Base-by-base conservation (phyloP, 2,888 invertebrate genomes). In the Lasius platythorax region DNA sequence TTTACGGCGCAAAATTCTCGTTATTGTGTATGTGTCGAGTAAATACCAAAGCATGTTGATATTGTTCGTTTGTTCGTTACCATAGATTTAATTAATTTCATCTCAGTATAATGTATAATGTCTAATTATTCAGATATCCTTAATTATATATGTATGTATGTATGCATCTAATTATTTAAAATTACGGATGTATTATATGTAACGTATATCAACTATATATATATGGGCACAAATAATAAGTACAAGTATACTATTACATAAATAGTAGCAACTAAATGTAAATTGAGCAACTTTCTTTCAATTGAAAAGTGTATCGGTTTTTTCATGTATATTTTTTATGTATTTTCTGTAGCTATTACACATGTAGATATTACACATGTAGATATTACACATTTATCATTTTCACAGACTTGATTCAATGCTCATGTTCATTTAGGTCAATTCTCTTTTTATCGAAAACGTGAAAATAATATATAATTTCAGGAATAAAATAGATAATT, bases 21-120 rank as follows among this genome's bases (percentile, higher is more conserved):
- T 67, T 56, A 40, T n/a, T 15, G 3, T 28, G 40, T 76, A 18
- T 61, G 18, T 33, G 43, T 46, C 70, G 70, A 30, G 46, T 70
- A 68, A 43, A 68, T 78, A n/a, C 23, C 33, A 23, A 63, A 72
- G 70, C 72, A 79, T 70, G 79, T 63, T 79, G 79, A 79, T 79
- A 70, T 61, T 63, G 40, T 33, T 33, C 40, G n/a, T n/a, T n/a
- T n/a, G n/a, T n/a, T n/a, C n/a, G 70, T 61, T 70, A n/a, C 53
- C 5, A 15, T 68, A 70, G 61, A 79, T 61, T 9, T 70, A 70
- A 79, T 61, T 9, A 46, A 61, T 61, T 70, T 23, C 18, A 70
- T 78, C 58, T 68, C 43, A 23, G 40, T 78, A 67, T 67, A 3
- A 66, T 28, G 37, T 40, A 67, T n/a, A 9, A n/a, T n/a, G 67